These are phyloP conservation scores for Apis mellifera DNA, from an alignment of 1,140 invertebrate genomes.

Conservation along the genomic window Amel_HAv3.1 CM009946.2:2084501-2085000, in stretches of 20 bases:
- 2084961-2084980: not conserved
- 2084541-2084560: not conserved
- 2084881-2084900: constrained; percentile 11
- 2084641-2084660: not conserved
- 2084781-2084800: constrained; percentile 26
- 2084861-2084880: constrained; percentile 5
- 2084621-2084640: not conserved
- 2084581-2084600: not conserved
- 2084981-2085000: not conserved
- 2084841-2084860: constrained; percentile 32
- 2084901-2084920: constrained; percentile 31
- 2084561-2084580: not conserved
- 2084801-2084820: constrained; percentile 12
- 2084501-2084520: not conserved
- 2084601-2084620: not conserved
- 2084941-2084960: constrained; percentile 14
- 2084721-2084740: not conserved
- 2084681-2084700: too few species aligned
- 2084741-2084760: constrained; percentile 27
- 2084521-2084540: not conserved
- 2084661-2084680: not conserved
- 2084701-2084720: not conserved
- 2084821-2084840: constrained; percentile 37
- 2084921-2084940: constrained; percentile 19
- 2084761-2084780: constrained; percentile 29